Evolutionary conservation across 2,888 invertebrate species (phyloP), one percentile per base, ranked within the genome.

Genomic region (Lepidonotus clava): DNA sequence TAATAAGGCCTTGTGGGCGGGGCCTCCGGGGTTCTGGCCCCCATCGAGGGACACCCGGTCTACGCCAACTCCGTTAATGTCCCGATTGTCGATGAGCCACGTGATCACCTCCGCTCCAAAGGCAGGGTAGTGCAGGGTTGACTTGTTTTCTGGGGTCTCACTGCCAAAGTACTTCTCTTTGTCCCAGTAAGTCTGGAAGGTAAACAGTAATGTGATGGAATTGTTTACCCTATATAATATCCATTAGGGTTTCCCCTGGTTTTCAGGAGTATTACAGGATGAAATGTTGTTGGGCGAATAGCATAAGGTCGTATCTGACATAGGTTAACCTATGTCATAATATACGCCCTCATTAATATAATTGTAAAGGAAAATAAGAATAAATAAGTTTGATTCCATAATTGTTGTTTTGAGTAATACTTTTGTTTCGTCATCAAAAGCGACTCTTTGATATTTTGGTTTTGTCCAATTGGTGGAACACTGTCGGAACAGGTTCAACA

Each of bases 11-110:
- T 40, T 41, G 36, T 77, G 77, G n/a, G 77, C 41, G n/a, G n/a
- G n/a, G 41, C 38, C 38, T 36, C 41, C 77, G n/a, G 77, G 41
- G 41, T 41, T 77, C 41, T 36, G 77, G 28, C 77, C 77, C 6
- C 8, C 40, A 28, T 77, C 77, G n/a, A 77, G 24, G 21, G 77
- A 77, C n/a, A 41, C 77, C 6, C 40, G 6, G 32, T 77, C 77
- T 8, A 77, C 36, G 32, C 77, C 77, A 8, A 77, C 32, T 32
- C 77, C 77, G 32, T 40, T 41, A 77, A 77, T 77, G 32, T 77
- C 36, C 6, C 77, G 28, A 21, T 77, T 41, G 21, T 77, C 32
- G n/a, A 77, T 34, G 5, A 77, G n/a, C 77, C 77, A 77, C n/a
- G 21, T 32, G 32, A 41, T 41, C 21, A 41, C 77, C 21, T 6